A percentile compares a stretch with the other conserved stretches of the same genome.
phyloP scores from a whole-genome alignment of 2,113 vertebrate genomes.

The Callipepla squamata region DNA sequence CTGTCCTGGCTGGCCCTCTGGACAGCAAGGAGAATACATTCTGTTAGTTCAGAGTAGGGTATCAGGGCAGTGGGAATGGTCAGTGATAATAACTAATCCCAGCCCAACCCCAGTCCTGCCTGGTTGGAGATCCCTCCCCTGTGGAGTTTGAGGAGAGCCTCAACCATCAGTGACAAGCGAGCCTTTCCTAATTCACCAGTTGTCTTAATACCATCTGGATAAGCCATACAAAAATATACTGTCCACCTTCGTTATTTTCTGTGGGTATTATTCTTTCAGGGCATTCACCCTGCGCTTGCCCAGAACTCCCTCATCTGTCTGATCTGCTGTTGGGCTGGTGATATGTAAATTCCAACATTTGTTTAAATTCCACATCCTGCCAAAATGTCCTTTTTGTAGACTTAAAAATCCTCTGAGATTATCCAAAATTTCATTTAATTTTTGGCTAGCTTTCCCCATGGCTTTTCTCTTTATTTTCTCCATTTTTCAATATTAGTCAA shows the following conservation, averaged over 20 bases:
- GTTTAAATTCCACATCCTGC: constrained; percentile 15
- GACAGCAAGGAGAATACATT: not conserved
- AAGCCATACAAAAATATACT: too few species aligned
- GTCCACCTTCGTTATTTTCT: too few species aligned
- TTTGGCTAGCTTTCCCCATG: constrained; percentile 4
- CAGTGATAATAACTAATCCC: not conserved
- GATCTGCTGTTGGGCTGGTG: not conserved
- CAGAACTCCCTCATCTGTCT: not conserved
- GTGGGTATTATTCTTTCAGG: too few species aligned
- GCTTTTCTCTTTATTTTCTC: constrained; percentile 14
- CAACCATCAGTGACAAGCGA: too few species aligned
- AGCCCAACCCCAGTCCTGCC: not conserved
- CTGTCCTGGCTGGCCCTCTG: not conserved
- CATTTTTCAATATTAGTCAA: constrained; percentile 33
- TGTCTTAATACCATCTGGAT: too few species aligned
- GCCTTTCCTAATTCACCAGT: too few species aligned
- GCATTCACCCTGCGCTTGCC: not conserved
- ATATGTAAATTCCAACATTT: constrained; percentile 48
- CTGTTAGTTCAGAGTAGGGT: not conserved
- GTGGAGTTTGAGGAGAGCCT: too few species aligned
- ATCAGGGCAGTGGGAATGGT: not conserved
- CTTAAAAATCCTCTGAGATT: not conserved
- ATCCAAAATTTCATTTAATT: constrained; percentile 31
- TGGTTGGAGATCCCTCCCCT: too few species aligned
- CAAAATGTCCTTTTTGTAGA: constrained; percentile 5